Evolutionary conservation across 2,113 vertebrate genomes (phyloP), one percentile per base, ranked within the genome.

Genomic region (Clarias gariepinus): DNA sequence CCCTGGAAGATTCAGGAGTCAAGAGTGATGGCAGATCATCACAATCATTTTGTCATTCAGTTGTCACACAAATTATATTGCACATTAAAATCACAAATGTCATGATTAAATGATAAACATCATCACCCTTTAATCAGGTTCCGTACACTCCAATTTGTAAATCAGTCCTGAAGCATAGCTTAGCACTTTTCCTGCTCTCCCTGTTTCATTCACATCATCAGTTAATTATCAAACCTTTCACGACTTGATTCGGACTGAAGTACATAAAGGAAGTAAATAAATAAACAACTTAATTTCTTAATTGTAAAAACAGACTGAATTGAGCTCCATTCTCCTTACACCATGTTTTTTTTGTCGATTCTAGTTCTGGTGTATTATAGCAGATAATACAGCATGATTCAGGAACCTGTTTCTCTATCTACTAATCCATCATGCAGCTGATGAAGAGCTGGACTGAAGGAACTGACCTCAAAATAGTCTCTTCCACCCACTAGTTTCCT

Each of bases 401-500:
- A 21, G 64, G 47, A 41, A 21, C 66, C 30, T 57, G 74, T 36
- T 47, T 71, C n/a, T 30, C 47, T 78, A 28, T 15, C 9, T 30
- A 52, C 81, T 33, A 36, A 86, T 83, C 81, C 81, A 77, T 88
- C 81, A 84, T 52, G 30, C n/a, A 58, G 33, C 61, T 57, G 66
- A 81, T 61, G 68, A 73, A 61, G 64, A 86, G 58, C 74, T 83
- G 53, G 60, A 88, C 33, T 11, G 80, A 85, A 81, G 33, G 76
- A 83, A 64, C 84, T 88, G 89, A 90, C 81, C 86, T 84, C 76
- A 87, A 47, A 77, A 61, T 66, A 52, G 52, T 82, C 81, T 23
- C 33, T 47, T 81, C 89, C 77, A 76, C 86, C 84, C 86, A 85
- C 86, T 73, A 76, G 86, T 81, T 89, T 89, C 88, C 88, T 89